A percentile compares a stretch with the other conserved stretches of the same genome.
phyloP scores from a whole-genome alignment of 2,797 vertebrate species.

The Oryzias dopingdopingensis region DNA sequence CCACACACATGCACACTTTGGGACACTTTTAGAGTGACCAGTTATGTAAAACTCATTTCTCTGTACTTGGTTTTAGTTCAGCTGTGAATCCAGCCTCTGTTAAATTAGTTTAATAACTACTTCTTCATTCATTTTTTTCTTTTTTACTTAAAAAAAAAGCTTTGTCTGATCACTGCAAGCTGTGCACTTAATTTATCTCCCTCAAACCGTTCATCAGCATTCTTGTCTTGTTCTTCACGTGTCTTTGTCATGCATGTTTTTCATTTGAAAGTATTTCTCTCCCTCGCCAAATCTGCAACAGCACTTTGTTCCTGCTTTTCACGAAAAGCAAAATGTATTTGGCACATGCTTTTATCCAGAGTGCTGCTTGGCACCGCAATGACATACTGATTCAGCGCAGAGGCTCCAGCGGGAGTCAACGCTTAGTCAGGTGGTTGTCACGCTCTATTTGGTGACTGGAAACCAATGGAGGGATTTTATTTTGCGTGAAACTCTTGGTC shows the following conservation, averaged over 20 bases:
- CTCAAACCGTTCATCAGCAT: constrained; percentile 27
- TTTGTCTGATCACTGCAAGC: constrained; percentile 41
- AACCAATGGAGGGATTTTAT: not conserved
- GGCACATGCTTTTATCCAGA: constrained; percentile 59
- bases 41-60: no score
- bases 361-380: constrained; percentile 28
- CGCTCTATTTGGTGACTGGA: constrained; percentile 1
- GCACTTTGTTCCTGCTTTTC: constrained; percentile 37
- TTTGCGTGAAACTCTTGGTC: no score
- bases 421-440: constrained; percentile 15
- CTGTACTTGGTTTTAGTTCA: no score
- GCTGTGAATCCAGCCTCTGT: no score
- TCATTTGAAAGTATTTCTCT: not conserved
- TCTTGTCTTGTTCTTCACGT: constrained; percentile 9
- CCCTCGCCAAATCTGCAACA: constrained; percentile 32
- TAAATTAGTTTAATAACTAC: no score
- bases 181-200: constrained; percentile 22
- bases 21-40: no score
- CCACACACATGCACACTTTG: no score
- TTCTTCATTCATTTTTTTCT: no score
- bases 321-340: constrained; percentile 39
- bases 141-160: not conserved
- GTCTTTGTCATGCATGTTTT: constrained; percentile 11
- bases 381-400: constrained; percentile 34
- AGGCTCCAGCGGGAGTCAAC: constrained; percentile 28